These are phyloP conservation scores for Camelus bactrianus DNA, from an alignment of 2,113 vertebrate species.

Conservation along the genomic window DNA sequence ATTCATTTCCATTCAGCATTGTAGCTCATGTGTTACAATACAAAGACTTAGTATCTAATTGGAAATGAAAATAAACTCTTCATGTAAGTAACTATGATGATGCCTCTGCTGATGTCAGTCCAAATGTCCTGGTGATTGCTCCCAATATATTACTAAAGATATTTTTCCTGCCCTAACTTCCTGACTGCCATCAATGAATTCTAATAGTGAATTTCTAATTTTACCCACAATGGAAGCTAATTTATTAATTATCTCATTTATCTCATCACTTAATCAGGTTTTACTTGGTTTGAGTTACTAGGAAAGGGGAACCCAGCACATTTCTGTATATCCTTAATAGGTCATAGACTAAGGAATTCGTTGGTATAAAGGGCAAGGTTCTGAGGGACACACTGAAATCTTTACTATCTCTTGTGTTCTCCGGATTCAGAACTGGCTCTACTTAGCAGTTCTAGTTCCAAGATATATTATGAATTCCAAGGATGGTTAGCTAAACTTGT, in stretches of 20 bases:
- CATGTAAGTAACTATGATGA: not conserved
- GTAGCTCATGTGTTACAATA: not conserved
- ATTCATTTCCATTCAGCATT: conserved; percentile 19
- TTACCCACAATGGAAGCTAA: not conserved
- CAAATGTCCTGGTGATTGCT: not conserved
- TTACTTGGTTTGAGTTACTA: conserved; percentile 37
- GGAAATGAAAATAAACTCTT: not conserved
- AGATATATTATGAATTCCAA: not conserved
- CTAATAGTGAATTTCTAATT: not conserved
- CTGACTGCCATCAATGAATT: not conserved
- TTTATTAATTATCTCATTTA: not conserved
- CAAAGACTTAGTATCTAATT: not conserved
- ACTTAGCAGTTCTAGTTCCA: not conserved
- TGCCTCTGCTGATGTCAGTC: not conserved
- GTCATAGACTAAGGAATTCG: not conserved
- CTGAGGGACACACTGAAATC: not conserved
- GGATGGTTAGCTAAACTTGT: not conserved
- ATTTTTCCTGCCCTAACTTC: not conserved
- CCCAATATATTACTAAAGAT: not conserved
- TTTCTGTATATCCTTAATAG: not conserved
- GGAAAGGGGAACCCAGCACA: not conserved
- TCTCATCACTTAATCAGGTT: not conserved
- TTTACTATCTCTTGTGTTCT: not conserved
- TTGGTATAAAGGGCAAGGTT: not conserved
- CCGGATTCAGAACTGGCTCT: not conserved